Percentiles rank a stretch among this genome's conserved stretches.
Evolutionary conservation across 2,113 vertebrate genomes (phyloP).

Genomic region (Brienomyrus longianalis): DNA sequence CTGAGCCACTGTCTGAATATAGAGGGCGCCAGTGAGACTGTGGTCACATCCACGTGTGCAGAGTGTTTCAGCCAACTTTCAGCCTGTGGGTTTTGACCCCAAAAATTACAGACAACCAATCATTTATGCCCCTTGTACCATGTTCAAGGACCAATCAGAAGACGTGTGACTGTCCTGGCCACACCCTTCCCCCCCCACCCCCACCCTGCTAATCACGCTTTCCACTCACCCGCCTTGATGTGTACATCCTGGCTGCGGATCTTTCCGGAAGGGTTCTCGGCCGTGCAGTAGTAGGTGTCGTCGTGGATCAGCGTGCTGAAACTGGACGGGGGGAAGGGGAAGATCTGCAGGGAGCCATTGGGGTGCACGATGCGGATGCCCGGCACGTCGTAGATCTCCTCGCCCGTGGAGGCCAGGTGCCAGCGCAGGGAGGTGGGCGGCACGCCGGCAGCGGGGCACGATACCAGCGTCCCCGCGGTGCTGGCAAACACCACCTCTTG

Average conservation of each 20-base stretch:
- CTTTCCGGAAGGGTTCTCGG: constrained; percentile 99
- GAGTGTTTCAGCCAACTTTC: neutral
- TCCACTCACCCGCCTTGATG: constrained; percentile 93
- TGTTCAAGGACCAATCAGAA: neutral
- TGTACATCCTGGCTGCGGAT: constrained; percentile 99
- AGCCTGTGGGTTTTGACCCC: neutral
- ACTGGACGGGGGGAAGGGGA: constrained; percentile 98
- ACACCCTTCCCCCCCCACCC: neutral
- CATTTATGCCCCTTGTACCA: neutral
- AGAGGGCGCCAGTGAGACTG: neutral
- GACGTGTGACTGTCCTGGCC: neutral
- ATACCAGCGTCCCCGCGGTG: constrained; percentile 95
- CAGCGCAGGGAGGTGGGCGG: constrained; percentile 90
- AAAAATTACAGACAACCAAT: neutral
- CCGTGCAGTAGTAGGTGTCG: constrained; percentile 99
- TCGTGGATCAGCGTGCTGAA: constrained; percentile 99
- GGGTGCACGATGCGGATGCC: constrained; percentile 97
- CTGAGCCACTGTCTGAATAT: constrained; percentile 11
- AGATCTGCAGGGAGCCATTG: constrained; percentile 98
- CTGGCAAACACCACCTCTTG: constrained; percentile 99
- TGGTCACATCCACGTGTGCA: neutral
- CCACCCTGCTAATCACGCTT: neutral
- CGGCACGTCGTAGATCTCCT: constrained; percentile 99
- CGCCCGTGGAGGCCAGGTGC: constrained; percentile 94
- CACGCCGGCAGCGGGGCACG: constrained; percentile 90